Conservation (phyloP, 2,797 vertebrate species). For the Lophotriccus pileatus region DNA sequence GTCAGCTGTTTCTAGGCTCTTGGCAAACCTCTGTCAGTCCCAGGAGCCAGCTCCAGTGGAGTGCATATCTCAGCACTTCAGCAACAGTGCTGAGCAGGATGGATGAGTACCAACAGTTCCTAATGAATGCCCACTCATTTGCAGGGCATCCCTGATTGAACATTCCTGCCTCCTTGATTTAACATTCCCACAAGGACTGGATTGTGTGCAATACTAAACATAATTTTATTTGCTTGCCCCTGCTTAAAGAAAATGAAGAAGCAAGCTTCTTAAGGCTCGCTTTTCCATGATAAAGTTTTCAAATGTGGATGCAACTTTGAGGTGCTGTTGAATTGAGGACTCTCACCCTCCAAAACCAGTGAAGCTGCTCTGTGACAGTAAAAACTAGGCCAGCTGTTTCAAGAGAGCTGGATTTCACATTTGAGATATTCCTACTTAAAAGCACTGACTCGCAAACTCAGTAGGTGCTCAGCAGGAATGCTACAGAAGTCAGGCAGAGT, state of each 20-base stretch:
- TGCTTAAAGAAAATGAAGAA: background rate
- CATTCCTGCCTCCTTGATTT: background rate
- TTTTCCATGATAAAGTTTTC: background rate
- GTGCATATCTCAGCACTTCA: background rate
- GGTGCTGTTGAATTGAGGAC: background rate
- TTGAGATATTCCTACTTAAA: background rate
- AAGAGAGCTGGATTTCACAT: background rate
- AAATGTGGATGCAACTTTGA: background rate
- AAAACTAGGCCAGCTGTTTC: background rate
- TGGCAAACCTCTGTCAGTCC: background rate
- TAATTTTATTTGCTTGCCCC: background rate
- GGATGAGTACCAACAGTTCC: background rate
- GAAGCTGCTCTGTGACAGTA: background rate
- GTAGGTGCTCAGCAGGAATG: background rate
- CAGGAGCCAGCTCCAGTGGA: background rate
- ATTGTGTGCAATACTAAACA: background rate
- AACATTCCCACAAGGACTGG: background rate
- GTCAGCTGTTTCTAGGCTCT: background rate
- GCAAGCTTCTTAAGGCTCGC: background rate
- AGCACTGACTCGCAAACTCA: background rate
- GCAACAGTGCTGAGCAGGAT: background rate
- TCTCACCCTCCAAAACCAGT: background rate
- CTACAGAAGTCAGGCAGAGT: background rate
- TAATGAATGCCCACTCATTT: background rate
- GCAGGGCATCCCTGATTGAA: background rate